Conservation (phyloP, 2,797 vertebrate species). For the Gadopsis marmoratus region DNA sequence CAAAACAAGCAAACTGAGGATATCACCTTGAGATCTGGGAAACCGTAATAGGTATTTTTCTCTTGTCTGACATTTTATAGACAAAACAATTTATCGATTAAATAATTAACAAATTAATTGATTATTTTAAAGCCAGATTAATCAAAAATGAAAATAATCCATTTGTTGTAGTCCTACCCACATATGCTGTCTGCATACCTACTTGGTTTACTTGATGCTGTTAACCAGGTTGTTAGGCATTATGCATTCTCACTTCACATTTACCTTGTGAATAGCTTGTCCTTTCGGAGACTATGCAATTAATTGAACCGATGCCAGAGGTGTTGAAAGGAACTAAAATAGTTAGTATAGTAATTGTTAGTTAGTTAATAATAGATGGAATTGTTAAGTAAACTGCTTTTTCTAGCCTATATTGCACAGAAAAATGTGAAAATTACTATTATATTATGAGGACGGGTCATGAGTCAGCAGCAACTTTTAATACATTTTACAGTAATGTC, state of each 20-base stretch:
- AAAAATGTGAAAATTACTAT: not conserved
- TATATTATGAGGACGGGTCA: not conserved
- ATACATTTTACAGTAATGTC: slow-evolving; percentile 10
- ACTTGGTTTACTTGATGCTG: not conserved
- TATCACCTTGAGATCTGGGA: not conserved
- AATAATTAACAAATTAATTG: not conserved
- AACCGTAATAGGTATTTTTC: not conserved
- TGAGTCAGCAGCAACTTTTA: slow-evolving; percentile 8
- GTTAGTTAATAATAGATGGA: not conserved
- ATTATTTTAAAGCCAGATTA: not conserved
- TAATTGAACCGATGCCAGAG: not conserved
- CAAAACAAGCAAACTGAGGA: not conserved
- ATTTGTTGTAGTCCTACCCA: too few species aligned
- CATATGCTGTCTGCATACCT: too few species aligned
- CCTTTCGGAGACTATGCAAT: not conserved
- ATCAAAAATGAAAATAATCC: too few species aligned
- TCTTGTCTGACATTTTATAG: not conserved
- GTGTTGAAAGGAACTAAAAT: not conserved
- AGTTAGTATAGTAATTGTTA: too few species aligned
- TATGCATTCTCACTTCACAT: not conserved
- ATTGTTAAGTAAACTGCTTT: not conserved
- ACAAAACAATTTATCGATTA: not conserved
- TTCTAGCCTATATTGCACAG: slow-evolving; percentile 9
- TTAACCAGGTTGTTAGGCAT: slow-evolving; percentile 6
- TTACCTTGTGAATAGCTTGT: slow-evolving; percentile 17